A percentile compares a stretch with the other conserved stretches of the same genome.
Conservation (phyloP, 2,888 invertebrate species). For the Chloromyia formosa region DNA sequence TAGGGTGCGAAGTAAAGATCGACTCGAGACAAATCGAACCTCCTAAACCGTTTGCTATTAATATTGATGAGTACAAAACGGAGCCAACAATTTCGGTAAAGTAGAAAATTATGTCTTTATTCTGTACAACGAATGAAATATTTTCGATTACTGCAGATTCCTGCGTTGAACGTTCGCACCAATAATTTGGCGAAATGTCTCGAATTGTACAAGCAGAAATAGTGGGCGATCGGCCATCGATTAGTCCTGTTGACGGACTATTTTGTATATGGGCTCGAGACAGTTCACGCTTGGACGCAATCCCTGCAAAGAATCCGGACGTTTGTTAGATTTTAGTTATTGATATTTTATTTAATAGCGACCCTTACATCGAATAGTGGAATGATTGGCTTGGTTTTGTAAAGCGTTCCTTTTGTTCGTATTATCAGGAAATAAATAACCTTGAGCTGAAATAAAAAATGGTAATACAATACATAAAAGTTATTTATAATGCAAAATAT, state of each 20-base stretch:
- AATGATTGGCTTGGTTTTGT: slow-evolving; percentile 59
- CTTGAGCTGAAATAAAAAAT: slow-evolving; percentile 58
- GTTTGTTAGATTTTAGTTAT: not conserved
- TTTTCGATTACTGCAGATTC: slow-evolving; percentile 31
- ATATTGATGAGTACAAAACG: slow-evolving; percentile 18
- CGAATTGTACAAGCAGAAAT: not conserved
- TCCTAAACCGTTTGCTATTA: not conserved
- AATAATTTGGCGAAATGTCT: slow-evolving; percentile 22
- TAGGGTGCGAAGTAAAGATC: not conserved
- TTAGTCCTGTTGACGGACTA: slow-evolving; percentile 48
- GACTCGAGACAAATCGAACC: not conserved
- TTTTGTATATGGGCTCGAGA: slow-evolving; percentile 59
- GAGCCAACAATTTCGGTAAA: slow-evolving; percentile 21
- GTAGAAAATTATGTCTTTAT: slow-evolving; percentile 4
- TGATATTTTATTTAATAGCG: slow-evolving; percentile 3
- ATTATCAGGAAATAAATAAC: slow-evolving; percentile 62
- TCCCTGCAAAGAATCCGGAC: slow-evolving; percentile 54
- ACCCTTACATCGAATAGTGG: slow-evolving; percentile 61
- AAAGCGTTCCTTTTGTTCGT: slow-evolving; percentile 60
- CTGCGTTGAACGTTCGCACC: slow-evolving; percentile 3
- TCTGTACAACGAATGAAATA: not conserved
- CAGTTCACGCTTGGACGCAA: slow-evolving; percentile 61
- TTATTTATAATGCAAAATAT: too few relatives aligned
- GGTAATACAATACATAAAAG: too few relatives aligned
- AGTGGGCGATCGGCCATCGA: not conserved